Evolutionary conservation across 2,797 vertebrate genomes (phyloP).

Genomic region (Sebastes matsubarae): DNA sequence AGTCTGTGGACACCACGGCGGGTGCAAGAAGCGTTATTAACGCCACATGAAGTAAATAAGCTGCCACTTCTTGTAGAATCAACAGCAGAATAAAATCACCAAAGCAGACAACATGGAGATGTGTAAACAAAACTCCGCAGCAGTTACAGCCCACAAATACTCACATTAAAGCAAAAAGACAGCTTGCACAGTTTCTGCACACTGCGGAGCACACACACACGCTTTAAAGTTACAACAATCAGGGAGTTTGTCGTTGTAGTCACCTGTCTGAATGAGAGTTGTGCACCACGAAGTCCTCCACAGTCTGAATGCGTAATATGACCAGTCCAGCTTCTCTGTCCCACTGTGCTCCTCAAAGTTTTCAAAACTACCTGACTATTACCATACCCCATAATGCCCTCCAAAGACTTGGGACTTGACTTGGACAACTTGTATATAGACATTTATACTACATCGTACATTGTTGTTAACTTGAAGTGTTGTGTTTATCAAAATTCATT

Average conservation of each 20-base stretch:
- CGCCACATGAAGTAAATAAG: not conserved
- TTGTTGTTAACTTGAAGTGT: not conserved
- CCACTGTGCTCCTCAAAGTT: not conserved
- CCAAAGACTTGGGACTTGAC: not conserved
- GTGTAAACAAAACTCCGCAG: not conserved
- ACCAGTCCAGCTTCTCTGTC: not conserved
- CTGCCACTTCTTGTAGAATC: not conserved
- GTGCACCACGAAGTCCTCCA: not conserved
- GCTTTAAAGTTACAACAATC: not conserved
- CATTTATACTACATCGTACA: not conserved
- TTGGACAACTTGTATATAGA: not conserved
- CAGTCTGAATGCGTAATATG: not conserved
- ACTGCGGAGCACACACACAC: not conserved
- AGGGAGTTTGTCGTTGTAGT: not conserved
- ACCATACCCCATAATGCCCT: not conserved
- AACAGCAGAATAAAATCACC: not conserved
- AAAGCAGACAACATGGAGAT: not conserved
- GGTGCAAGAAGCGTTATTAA: not conserved
- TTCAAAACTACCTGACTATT: not conserved
- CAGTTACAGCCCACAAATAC: not conserved
- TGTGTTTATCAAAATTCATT: not conserved
- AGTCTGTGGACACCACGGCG: not conserved
- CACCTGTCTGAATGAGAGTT: not conserved
- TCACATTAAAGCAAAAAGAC: not conserved
- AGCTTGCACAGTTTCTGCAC: not conserved